Percentiles rank a stretch among this genome's conserved stretches.
These are phyloP conservation scores for Clarias platycephalus DNA, from an alignment of 2,797 vertebrate species.

Conservation along the genomic window DNA sequence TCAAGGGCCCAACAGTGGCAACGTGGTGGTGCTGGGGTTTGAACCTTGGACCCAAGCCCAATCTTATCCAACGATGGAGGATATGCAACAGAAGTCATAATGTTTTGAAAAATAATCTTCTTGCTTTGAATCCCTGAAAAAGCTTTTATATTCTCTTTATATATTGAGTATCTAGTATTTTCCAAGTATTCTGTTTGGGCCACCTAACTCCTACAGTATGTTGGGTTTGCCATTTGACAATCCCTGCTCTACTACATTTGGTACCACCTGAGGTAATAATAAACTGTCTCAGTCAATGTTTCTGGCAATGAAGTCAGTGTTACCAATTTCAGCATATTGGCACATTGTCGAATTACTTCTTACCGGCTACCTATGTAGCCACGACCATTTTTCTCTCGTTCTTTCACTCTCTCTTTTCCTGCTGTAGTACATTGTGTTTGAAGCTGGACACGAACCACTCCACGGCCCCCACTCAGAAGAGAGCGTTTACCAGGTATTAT, in stretches of 20 bases:
- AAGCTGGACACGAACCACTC: constrained; percentile 98
- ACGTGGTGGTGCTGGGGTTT: too few species aligned
- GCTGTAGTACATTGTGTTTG: constrained; percentile 99
- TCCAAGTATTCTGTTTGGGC: background rate
- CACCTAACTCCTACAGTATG: background rate
- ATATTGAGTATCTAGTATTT: background rate
- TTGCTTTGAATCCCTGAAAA: background rate
- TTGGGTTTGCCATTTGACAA: background rate
- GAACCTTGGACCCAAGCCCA: too few species aligned
- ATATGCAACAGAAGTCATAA: background rate
- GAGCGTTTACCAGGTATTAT: constrained; percentile 99
- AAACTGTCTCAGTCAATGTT: background rate
- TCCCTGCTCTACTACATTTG: background rate
- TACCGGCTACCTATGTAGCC: constrained; percentile 39
- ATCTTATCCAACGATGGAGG: too few species aligned
- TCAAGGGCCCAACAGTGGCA: too few species aligned
- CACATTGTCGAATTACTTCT: constrained; percentile 37
- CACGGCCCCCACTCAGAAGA: constrained; percentile 94
- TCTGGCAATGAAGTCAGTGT: background rate
- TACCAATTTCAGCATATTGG: constrained; percentile 16
- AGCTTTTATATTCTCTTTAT: background rate
- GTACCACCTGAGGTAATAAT: background rate
- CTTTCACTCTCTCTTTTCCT: constrained; percentile 64
- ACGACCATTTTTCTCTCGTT: constrained; percentile 65
- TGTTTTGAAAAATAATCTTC: background rate